These are phyloP conservation scores for Polia nebulosa DNA, from an alignment of 2,888 invertebrate species.

Conservation along the genomic window DNA sequence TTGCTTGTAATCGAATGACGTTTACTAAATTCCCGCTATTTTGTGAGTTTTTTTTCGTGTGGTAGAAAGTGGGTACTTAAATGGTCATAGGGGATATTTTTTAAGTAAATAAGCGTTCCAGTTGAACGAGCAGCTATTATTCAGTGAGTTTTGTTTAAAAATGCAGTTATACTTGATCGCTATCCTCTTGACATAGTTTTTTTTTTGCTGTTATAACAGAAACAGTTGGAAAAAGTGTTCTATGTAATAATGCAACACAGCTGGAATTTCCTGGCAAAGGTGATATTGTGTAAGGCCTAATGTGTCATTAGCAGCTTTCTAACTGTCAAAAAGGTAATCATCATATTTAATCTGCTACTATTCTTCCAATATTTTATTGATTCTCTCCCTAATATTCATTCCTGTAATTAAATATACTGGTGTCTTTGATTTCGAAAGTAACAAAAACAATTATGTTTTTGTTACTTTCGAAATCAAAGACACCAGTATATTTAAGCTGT, in stretches of 20 bases:
- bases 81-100: constrained; percentile 64
- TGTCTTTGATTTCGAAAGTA: background rate
- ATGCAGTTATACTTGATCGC: constrained; percentile 74
- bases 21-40: constrained; percentile 77
- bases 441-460: constrained; percentile 26
- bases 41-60: constrained; percentile 65
- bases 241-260: constrained; percentile 33
- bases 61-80: constrained; percentile 73
- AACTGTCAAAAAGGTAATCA: constrained; percentile 6
- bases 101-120: constrained; percentile 79
- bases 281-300: constrained; percentile 37
- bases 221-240: constrained; percentile 31
- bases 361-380: background rate
- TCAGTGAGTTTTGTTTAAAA: constrained; percentile 70
- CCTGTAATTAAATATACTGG: background rate
- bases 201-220: constrained; percentile 35
- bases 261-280: constrained; percentile 19
- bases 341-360: background rate
- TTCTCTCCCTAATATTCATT: too few relatives aligned
- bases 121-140: constrained; percentile 76
- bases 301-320: constrained; percentile 37
- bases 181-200: constrained; percentile 69
- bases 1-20: constrained; percentile 65
- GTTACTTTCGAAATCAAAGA: background rate
- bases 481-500: background rate